phyloP scores from a whole-genome alignment of 2,888 invertebrate genomes.

The Rhingia rostrata region DNA sequence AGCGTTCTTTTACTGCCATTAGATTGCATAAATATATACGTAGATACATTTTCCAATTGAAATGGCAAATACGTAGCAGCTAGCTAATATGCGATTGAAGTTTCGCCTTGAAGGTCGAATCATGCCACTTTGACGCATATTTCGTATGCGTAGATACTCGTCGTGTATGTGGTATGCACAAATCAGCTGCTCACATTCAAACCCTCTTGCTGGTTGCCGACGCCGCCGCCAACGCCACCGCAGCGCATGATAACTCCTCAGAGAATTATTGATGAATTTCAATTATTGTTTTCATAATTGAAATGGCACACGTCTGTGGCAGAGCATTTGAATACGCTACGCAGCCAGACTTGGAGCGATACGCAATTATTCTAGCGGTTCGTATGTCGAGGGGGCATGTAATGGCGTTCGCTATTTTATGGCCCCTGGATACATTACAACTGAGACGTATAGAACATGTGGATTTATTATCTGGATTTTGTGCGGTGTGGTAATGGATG shows the following conservation, averaged over 20 bases:
- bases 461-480: slow-evolving; percentile 67
- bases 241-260: slow-evolving; percentile 33
- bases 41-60: background rate
- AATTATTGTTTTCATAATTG: slow-evolving; percentile 65
- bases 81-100: background rate
- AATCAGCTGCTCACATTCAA: slow-evolving; percentile 43
- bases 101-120: slow-evolving; percentile 44
- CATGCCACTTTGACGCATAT: slow-evolving; percentile 16
- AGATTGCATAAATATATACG: background rate
- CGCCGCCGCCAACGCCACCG: slow-evolving; percentile 2
- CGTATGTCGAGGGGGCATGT: background rate
- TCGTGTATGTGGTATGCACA: too few species aligned
- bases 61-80: slow-evolving; percentile 7
- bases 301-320: slow-evolving; percentile 35
- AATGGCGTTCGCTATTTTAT: slow-evolving; percentile 41
- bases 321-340: background rate
- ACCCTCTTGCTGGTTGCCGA: too few species aligned
- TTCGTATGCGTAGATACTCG: too few species aligned
- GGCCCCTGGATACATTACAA: background rate
- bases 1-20: background rate
- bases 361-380: slow-evolving; percentile 20
- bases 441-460: slow-evolving; percentile 12
- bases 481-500: slow-evolving; percentile 41
- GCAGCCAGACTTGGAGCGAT: background rate
- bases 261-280: slow-evolving; percentile 66